Evolutionary conservation across 1,140 invertebrate genomes (phyloP).

Genomic region (Drosophila repleta): DNA sequence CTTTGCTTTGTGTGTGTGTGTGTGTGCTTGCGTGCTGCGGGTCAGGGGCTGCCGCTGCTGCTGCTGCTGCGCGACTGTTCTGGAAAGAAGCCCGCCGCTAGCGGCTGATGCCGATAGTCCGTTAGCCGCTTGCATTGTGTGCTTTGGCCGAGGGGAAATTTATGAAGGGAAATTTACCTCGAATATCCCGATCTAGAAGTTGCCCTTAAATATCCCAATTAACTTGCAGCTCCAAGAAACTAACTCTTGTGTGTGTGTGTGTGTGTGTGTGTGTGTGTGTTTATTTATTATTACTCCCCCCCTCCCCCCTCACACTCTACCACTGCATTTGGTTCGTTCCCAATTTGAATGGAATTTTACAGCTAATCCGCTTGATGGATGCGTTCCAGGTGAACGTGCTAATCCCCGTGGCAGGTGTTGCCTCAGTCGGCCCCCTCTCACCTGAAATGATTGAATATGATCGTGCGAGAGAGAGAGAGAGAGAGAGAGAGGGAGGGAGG

Average conservation of each 20-base stretch:
- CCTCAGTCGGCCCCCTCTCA: not conserved
- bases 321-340: too few species aligned
- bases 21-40: conserved; percentile 10
- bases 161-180: conserved; percentile 9
- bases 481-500: not conserved
- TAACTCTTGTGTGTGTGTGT: too few species aligned
- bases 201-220: too few species aligned
- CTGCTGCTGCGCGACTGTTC: conserved; percentile 16
- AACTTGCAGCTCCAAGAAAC: too few species aligned
- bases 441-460: not conserved
- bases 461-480: not conserved
- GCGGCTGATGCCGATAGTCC: conserved; percentile 12
- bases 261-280: not conserved
- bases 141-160: not conserved
- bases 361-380: conserved; percentile 51
- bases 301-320: too few species aligned
- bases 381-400: conserved; percentile 37
- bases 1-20: not conserved
- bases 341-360: conserved; percentile 19
- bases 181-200: not conserved
- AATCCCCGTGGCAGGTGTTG: conserved; percentile 42
- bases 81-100: conserved; percentile 11
- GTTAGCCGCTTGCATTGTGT: conserved; percentile 8
- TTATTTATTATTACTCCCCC: not conserved
- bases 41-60: conserved; percentile 20